Conservation (phyloP, 2,113 vertebrate genomes). For the Neotoma lepida region DNA sequence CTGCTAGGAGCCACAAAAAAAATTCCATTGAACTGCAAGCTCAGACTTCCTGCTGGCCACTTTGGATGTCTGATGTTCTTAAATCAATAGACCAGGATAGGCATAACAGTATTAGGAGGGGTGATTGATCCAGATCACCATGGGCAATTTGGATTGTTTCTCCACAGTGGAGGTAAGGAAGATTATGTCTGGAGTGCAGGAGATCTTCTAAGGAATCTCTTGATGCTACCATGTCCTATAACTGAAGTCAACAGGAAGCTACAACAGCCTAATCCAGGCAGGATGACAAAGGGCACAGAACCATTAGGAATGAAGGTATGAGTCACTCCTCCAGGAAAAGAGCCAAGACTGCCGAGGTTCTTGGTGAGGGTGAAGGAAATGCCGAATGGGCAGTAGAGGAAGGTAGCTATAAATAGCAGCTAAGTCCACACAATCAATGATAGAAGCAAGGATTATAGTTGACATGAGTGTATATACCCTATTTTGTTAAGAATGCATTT, state of each 20-base stretch:
- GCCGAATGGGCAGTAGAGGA: background rate
- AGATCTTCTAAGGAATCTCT: fast-evolving
- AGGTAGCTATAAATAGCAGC: background rate
- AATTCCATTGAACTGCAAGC: too few species aligned
- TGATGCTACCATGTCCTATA: background rate
- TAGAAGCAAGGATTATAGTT: background rate
- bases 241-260: background rate
- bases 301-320: background rate
- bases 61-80: background rate
- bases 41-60: background rate
- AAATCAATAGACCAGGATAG: background rate
- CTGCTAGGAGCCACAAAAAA: too few species aligned
- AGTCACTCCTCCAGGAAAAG: background rate
- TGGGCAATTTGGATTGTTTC: background rate
- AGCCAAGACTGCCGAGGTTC: background rate
- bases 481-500: background rate
- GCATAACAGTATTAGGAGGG: background rate
- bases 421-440: background rate
- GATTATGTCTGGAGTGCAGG: background rate
- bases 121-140: background rate
- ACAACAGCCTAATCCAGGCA: background rate
- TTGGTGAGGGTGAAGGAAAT: background rate
- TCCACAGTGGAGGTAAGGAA: background rate
- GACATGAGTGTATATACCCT: background rate
- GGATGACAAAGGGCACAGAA: background rate